phyloP scores from a whole-genome alignment of 2,113 vertebrate species.

The Circaetus gallicus region DNA sequence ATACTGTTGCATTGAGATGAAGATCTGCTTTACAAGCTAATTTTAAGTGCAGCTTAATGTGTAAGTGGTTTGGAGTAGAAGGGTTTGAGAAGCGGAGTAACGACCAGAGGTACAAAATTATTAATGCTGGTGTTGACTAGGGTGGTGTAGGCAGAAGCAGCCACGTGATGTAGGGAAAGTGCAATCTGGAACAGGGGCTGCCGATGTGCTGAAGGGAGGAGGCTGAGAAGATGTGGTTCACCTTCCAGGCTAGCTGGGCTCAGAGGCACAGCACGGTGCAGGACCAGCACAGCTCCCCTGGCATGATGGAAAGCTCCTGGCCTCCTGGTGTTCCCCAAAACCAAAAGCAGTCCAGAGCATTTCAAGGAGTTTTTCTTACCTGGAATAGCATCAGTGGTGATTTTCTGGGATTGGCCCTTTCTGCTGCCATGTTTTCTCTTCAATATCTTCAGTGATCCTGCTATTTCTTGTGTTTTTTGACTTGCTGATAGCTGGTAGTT shows the following conservation, averaged over 20 bases:
- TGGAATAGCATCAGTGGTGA: background rate
- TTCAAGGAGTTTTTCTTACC: background rate
- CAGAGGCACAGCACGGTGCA: background rate
- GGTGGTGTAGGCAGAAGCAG: background rate
- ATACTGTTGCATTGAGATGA: background rate
- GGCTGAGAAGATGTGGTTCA: background rate
- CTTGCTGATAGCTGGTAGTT: background rate
- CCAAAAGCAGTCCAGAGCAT: background rate
- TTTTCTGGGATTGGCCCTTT: background rate
- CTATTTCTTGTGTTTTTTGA: background rate
- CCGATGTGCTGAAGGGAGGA: background rate
- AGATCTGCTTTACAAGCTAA: background rate
- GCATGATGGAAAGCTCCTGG: background rate
- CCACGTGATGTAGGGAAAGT: background rate
- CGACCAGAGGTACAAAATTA: background rate
- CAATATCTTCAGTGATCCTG: background rate
- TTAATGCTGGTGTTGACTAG: background rate
- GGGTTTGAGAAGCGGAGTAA: background rate
- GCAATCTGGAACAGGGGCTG: background rate
- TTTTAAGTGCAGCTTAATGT: background rate
- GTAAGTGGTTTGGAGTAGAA: background rate
- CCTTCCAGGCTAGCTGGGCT: background rate
- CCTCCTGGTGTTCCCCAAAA: background rate
- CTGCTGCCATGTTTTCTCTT: background rate
- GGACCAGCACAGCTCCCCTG: background rate